Evolutionary conservation across 2,888 invertebrate genomes (phyloP), one percentile per base, ranked within the genome.

Genomic region (Acronicta psi): DNA sequence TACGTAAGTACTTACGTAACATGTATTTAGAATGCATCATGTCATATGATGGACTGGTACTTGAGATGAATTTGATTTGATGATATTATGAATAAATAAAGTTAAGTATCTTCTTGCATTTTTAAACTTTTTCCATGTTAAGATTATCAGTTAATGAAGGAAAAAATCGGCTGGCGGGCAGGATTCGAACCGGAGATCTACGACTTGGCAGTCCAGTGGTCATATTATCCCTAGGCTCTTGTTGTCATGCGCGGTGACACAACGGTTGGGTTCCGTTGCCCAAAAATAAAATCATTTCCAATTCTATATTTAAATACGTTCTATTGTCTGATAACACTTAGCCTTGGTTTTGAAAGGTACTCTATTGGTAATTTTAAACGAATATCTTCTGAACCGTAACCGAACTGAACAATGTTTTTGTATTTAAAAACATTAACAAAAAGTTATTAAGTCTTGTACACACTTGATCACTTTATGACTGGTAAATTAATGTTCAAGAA

Each of bases 291-390:
- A 10, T 23, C 10, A 29, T 41, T 25, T 20, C 13, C n/a, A 44
- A 34, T 40, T 47, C 13, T 44, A 36, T 38, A 14, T 63, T 34
- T 37, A 58, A 9, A 37, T 20, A 9, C 13, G 37, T 51, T 31
- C 18, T 16, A n/a, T n/a, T 54, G 25, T 50, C 18, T 38, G n/a
- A 7, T 13, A 14, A 29, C 14, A 29, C 13, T 13, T 25, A 42
- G 8, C 65, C 65, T 65, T 65, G 65, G 23, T 31, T 52, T 29
- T 34, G 14, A 51, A 62, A 45, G 18, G 40, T n/a, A n/a, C 43
- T 13, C 16, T n/a, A 42, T 37, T 64, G 38, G 23, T 37, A 31
- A 64, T 40, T 45, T 40, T 46, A 34, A 44, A 59, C 14, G 13
- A 40, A 49, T 41, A 7, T 17, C 8, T 11, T 13, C 13, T 9